Evolutionary conservation across 92 coral and sea anemone genomes (phyloP).

Genomic region (Porites lobata): DNA sequence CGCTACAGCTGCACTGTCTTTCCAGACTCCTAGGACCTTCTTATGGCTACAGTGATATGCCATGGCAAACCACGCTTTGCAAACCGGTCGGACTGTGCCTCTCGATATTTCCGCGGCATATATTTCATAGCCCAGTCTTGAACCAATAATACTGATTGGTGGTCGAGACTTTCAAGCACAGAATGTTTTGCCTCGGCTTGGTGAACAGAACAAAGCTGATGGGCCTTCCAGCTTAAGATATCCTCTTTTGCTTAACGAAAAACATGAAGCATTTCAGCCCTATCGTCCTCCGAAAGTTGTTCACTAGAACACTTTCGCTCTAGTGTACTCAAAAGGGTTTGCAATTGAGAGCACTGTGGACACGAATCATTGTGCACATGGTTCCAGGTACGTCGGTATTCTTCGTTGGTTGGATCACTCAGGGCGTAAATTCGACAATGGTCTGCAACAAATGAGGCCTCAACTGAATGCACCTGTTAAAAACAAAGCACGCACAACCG

Average conservation of each 20-base stretch:
- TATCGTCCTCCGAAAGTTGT: slow-evolving; percentile 31
- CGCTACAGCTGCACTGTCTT: slow-evolving; percentile 60
- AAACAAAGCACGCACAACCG: too few species aligned
- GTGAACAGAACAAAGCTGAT: slow-evolving; percentile 66
- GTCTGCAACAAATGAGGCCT: slow-evolving; percentile 17
- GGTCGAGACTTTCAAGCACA: slow-evolving; percentile 51
- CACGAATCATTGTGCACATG: slow-evolving; percentile 51
- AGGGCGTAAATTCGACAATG: slow-evolving; percentile 41
- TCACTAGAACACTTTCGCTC: slow-evolving; percentile 43
- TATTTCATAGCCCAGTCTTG: slow-evolving; percentile 58
- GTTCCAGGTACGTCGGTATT: slow-evolving; percentile 49
- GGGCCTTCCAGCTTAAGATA: slow-evolving; percentile 63
- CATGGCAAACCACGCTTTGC: slow-evolving; percentile 72
- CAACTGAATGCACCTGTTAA: slow-evolving; percentile 13
- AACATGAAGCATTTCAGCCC: slow-evolving; percentile 49
- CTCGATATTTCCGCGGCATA: slow-evolving; percentile 52
- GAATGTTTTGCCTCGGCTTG: slow-evolving; percentile 64
- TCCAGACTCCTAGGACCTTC: slow-evolving; percentile 38
- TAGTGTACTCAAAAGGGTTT: slow-evolving; percentile 34
- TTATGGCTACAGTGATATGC: slow-evolving; percentile 64
- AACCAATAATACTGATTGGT: slow-evolving; percentile 37
- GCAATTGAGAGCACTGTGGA: slow-evolving; percentile 31
- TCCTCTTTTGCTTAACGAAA: slow-evolving; percentile 49
- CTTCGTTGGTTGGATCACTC: slow-evolving; percentile 38
- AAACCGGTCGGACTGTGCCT: slow-evolving; percentile 67